A percentile compares a stretch with the other conserved stretches of the same genome.
These are phyloP conservation scores for Phaenicophaeus curvirostris DNA, from an alignment of 2,797 vertebrate species.

Conservation along the genomic window DNA sequence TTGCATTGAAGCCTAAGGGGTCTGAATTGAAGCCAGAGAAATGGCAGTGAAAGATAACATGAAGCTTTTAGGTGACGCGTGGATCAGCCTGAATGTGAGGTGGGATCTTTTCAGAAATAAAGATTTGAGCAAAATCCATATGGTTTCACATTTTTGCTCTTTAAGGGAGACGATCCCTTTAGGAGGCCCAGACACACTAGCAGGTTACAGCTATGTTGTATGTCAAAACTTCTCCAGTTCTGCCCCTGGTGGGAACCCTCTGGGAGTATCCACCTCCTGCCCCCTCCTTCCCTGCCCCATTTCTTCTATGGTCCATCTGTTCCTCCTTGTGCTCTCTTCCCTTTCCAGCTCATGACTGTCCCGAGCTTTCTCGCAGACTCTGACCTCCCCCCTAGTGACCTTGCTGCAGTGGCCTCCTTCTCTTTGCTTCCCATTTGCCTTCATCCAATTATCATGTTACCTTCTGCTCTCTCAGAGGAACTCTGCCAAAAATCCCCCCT, in stretches of 20 bases:
- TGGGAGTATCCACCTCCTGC: not conserved
- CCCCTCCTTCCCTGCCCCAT: not conserved
- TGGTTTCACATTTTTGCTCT: not conserved
- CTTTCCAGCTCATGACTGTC: not conserved
- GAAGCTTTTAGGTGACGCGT: not conserved
- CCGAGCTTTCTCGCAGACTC: not conserved
- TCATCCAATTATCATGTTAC: not conserved
- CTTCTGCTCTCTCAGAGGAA: not conserved
- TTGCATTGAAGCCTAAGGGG: not conserved
- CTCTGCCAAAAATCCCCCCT: not conserved
- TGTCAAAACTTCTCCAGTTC: not conserved
- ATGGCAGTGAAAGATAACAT: not conserved
- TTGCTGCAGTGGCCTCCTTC: not conserved
- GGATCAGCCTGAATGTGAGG: not conserved
- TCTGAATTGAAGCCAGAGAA: not conserved
- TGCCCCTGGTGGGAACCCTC: not conserved
- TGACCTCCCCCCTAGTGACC: not conserved
- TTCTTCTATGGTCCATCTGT: not conserved
- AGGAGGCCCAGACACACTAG: not conserved
- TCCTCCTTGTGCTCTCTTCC: not conserved
- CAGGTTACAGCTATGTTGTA: not conserved
- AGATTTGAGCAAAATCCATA: not conserved
- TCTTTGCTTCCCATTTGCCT: not conserved
- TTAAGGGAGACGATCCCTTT: not conserved
- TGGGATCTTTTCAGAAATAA: not conserved